Conservation (phyloP, 2,113 vertebrate genomes). For the Rhabdomys dilectus region DNA sequence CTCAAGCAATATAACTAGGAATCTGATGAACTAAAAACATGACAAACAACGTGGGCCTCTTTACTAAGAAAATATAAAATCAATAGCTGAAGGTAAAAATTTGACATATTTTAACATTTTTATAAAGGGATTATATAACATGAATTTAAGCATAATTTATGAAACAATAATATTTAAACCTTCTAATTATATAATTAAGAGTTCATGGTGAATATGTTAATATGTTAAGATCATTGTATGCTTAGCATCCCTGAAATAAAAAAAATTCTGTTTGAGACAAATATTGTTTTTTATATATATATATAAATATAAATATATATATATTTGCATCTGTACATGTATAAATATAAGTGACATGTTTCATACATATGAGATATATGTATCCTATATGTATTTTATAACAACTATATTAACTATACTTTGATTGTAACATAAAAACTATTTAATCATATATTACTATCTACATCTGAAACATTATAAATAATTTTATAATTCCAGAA, state of each 20-base stretch:
- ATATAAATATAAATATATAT: background rate
- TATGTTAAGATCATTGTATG: background rate
- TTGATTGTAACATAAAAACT: background rate
- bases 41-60: background rate
- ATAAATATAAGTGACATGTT: background rate
- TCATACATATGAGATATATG: background rate
- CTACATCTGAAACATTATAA: background rate
- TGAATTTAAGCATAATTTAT: constrained; percentile 13
- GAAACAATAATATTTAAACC: background rate
- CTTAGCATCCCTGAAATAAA: background rate
- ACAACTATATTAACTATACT: background rate
- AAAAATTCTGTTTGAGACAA: background rate
- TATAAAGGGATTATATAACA: background rate
- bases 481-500: background rate
- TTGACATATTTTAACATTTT: background rate
- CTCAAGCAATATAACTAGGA: background rate
- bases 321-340: background rate
- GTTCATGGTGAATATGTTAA: background rate
- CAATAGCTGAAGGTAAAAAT: background rate
- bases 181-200: background rate
- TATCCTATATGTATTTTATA: background rate
- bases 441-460: background rate
- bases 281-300: background rate
- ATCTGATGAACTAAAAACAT: background rate
- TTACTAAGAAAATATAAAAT: background rate